A percentile compares a stretch with the other conserved stretches of the same genome.
These are phyloP conservation scores for Brachyopa scutellaris DNA, from an alignment of 2,888 invertebrate species.

Conservation along the genomic window DNA sequence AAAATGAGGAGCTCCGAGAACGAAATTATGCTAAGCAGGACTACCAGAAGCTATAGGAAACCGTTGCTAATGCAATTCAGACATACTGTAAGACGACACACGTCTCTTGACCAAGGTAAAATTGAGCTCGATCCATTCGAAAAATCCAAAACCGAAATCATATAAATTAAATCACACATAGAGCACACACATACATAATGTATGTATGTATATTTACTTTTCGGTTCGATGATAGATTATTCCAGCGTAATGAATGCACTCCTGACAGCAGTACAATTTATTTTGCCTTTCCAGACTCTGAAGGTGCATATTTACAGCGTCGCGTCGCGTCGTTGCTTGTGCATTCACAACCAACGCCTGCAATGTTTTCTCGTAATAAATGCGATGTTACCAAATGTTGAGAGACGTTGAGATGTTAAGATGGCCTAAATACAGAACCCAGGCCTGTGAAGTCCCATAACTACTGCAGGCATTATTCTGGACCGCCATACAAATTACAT, in stretches of 20 bases:
- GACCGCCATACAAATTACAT: constrained; percentile 51
- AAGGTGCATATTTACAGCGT: constrained; percentile 46
- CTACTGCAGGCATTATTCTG: constrained; percentile 27
- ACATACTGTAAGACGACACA: constrained; percentile 6
- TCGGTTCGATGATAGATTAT: constrained; percentile 54
- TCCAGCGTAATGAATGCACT: constrained; percentile 32
- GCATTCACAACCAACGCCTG: constrained; percentile 65
- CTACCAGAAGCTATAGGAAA: neutral
- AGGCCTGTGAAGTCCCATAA: constrained; percentile 13
- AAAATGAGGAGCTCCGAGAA: neutral
- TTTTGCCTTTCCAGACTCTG: constrained; percentile 20
- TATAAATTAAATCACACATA: constrained; percentile 53
- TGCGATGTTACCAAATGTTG: constrained; percentile 62
- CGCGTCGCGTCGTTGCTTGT: constrained; percentile 33
- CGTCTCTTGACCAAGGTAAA: too few relatives aligned
- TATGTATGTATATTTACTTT: neutral
- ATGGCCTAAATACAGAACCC: constrained; percentile 60
- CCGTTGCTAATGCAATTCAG: neutral
- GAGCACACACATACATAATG: too few relatives aligned
- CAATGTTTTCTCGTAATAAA: constrained; percentile 50
- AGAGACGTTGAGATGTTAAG: constrained; percentile 63
- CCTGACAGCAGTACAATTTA: constrained; percentile 18
- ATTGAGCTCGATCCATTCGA: too few relatives aligned
- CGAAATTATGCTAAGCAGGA: neutral
- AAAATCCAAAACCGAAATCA: constrained; percentile 41